Percentiles rank a stretch among this genome's conserved stretches.
These are phyloP conservation scores for Myrmecophaga tridactyla DNA, from an alignment of 2,113 vertebrate genomes.

Conservation along the genomic window DNA sequence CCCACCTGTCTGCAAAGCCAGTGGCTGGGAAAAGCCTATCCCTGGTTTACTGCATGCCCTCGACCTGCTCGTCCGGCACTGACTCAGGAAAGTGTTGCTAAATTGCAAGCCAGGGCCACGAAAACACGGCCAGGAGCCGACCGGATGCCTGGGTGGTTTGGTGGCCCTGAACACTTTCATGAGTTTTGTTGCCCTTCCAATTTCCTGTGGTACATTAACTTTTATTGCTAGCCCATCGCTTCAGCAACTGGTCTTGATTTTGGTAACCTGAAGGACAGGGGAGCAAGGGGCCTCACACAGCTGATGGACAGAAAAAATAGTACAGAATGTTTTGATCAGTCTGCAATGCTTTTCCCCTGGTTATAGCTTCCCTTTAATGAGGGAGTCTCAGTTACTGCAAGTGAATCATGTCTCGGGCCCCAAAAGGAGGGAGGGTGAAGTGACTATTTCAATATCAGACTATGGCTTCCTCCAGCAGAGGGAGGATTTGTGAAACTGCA, in stretches of 20 bases:
- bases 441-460: neutral
- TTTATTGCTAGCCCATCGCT: constrained; percentile 85
- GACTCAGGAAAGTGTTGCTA: neutral
- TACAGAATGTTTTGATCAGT: neutral
- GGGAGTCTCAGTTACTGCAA: constrained; percentile 26
- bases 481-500: neutral
- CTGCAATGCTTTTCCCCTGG: neutral
- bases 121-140: neutral
- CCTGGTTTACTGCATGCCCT: neutral
- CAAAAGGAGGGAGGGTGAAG: neutral
- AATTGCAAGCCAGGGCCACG: neutral
- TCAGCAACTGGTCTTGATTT: constrained; percentile 84
- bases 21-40: neutral
- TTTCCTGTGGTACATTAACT: constrained; percentile 86
- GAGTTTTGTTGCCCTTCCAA: constrained; percentile 81
- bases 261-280: constrained; percentile 85
- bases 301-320: neutral
- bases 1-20: neutral
- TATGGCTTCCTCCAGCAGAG: neutral
- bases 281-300: constrained; percentile 63
- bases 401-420: constrained; percentile 32
- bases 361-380: constrained; percentile 28
- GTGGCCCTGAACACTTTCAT: constrained; percentile 85
- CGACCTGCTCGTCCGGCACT: neutral
- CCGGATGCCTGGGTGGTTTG: constrained; percentile 74